A percentile compares a stretch with the other conserved stretches of the same genome.
Evolutionary conservation across 2,113 vertebrate species (phyloP).

Genomic region (Phoenicopterus ruber): DNA sequence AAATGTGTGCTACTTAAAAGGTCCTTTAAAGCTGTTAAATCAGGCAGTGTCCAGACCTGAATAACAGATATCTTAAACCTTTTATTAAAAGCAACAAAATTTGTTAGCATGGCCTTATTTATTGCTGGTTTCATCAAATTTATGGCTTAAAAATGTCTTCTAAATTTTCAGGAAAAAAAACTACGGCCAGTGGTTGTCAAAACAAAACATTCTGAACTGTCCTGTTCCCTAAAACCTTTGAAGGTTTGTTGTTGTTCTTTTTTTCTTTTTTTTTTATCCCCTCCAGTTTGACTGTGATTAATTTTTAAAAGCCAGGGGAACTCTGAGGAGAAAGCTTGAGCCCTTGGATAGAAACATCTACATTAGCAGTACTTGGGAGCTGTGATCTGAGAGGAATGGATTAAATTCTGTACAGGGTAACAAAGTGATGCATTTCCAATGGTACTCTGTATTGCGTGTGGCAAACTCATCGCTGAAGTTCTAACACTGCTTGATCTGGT

Average conservation of each 20-base stretch:
- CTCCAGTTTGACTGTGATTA: neutral
- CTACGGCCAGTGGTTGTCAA: neutral
- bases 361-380: neutral
- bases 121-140: neutral
- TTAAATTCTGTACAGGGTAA: neutral
- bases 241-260: neutral
- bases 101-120: neutral
- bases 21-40: neutral
- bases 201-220: neutral
- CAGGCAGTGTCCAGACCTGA: neutral
- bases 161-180: neutral
- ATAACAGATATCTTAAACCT: neutral
- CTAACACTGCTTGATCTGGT: neutral
- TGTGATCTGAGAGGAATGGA: neutral
- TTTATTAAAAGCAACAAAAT: neutral
- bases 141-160: neutral
- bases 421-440: neutral
- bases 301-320: constrained; percentile 6
- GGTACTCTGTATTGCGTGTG: neutral
- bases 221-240: neutral
- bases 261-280: rapidly evolving
- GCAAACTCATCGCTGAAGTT: neutral
- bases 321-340: neutral
- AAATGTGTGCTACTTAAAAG: neutral
- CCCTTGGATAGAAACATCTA: neutral